Conservation (phyloP, 2,113 vertebrate species). For the Pygoscelis adeliae region DNA sequence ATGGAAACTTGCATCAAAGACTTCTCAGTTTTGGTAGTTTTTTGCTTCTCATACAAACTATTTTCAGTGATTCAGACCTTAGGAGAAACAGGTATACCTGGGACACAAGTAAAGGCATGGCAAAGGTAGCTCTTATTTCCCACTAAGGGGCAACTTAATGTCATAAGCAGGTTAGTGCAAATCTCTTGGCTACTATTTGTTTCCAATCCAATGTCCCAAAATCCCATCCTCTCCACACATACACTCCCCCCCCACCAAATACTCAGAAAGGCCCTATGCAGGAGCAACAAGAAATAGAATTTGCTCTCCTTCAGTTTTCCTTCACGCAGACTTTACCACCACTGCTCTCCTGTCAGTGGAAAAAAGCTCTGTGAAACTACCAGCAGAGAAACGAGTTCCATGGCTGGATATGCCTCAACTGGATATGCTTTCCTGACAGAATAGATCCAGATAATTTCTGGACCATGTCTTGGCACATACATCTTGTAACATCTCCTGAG, state of each 20-base stretch:
- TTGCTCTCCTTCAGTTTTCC: neutral
- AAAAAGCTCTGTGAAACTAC: neutral
- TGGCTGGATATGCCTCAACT: neutral
- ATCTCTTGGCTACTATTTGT: neutral
- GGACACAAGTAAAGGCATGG: neutral
- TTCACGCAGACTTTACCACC: neutral
- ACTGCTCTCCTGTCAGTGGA: neutral
- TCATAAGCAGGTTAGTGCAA: neutral
- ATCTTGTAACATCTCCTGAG: neutral
- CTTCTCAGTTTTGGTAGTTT: neutral
- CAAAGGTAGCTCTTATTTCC: neutral
- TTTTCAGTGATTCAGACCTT: neutral
- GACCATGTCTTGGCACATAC: neutral
- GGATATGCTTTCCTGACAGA: neutral
- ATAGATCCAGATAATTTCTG: neutral
- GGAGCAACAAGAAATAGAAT: neutral
- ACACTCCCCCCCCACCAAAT: too few species aligned
- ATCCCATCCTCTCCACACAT: neutral
- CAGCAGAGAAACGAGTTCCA: neutral
- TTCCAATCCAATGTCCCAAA: neutral
- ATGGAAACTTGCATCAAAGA: neutral
- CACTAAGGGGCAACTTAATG: neutral
- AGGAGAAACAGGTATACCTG: neutral
- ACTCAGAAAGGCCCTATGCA: neutral
- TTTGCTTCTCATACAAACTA: neutral